Percentiles rank a stretch among this genome's conserved stretches.
phyloP scores from a whole-genome alignment of 92 coral and sea anemone genomes.

The Pocillopora grandis region DNA sequence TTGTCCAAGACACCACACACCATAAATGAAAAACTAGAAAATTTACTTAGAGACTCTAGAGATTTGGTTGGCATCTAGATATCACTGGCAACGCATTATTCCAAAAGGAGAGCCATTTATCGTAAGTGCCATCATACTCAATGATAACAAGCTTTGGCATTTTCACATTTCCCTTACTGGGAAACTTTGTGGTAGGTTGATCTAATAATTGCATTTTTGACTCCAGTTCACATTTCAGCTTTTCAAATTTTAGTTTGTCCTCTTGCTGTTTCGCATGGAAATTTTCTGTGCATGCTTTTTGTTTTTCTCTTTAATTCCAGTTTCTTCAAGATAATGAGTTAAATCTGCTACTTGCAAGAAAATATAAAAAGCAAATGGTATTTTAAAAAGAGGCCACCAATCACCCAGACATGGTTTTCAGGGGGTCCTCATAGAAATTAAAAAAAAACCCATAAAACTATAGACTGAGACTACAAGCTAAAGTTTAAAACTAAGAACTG shows the following conservation, averaged over 20 bases:
- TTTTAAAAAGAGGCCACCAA: no score
- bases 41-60: slow-evolving; percentile 51
- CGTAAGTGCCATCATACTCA: neutral
- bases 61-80: slow-evolving; percentile 19
- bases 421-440: no score
- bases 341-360: slow-evolving; percentile 8
- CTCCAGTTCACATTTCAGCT: neutral
- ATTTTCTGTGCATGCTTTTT: neutral
- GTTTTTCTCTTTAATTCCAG: slow-evolving; percentile 30
- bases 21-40: slow-evolving; percentile 39
- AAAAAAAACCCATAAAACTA: no score
- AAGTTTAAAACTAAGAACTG: no score
- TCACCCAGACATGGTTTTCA: no score
- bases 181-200: slow-evolving; percentile 15
- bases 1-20: slow-evolving; percentile 54
- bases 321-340: slow-evolving; percentile 25
- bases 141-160: slow-evolving; percentile 27
- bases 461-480: no score
- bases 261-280: slow-evolving; percentile 35
- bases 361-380: no score
- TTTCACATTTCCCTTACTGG: slow-evolving; percentile 37
- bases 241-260: slow-evolving; percentile 29
- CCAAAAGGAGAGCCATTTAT: neutral
- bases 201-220: neutral
- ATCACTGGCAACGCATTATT: slow-evolving; percentile 2